A percentile compares a stretch with the other conserved stretches of the same genome.
These are phyloP conservation scores for Empis stercorea DNA, from an alignment of 2,888 invertebrate genomes.

Conservation along the genomic window DNA sequence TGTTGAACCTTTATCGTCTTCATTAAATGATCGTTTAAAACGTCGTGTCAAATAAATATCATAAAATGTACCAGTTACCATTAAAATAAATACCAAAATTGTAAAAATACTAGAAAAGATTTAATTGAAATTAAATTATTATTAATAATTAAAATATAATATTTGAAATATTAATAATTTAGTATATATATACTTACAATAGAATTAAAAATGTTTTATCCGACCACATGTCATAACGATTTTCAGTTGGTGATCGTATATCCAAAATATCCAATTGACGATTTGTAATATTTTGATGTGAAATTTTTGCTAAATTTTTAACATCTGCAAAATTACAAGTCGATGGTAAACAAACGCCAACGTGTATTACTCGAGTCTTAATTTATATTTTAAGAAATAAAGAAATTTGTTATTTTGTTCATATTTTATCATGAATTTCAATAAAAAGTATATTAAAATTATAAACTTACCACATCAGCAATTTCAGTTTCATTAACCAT, in stretches of 20 bases:
- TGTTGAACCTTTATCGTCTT: slow-evolving; percentile 33
- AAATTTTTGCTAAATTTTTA: slow-evolving; percentile 41
- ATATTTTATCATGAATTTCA: too few relatives aligned
- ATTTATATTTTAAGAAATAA: slow-evolving; percentile 2
- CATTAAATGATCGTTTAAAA: slow-evolving; percentile 25
- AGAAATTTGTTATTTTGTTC: neutral
- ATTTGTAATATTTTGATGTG: slow-evolving; percentile 37
- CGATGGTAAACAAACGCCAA: slow-evolving; percentile 64
- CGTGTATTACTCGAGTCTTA: slow-evolving; percentile 57
- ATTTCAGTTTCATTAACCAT: slow-evolving; percentile 39
- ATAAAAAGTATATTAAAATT: neutral
- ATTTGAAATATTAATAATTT: neutral
- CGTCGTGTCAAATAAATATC: slow-evolving; percentile 41
- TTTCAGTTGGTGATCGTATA: slow-evolving; percentile 55
- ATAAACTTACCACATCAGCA: slow-evolving; percentile 22
- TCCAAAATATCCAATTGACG: slow-evolving; percentile 46
- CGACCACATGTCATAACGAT: slow-evolving; percentile 47
- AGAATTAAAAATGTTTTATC: slow-evolving; percentile 60
- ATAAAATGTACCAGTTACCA: slow-evolving; percentile 55
- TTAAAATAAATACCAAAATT: slow-evolving; percentile 40
- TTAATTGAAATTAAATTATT: slow-evolving; percentile 2
- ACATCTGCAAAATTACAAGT: slow-evolving; percentile 53
- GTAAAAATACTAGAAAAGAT: slow-evolving; percentile 41
- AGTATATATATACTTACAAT: slow-evolving; percentile 40
- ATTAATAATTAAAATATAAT: neutral